Evolutionary conservation across 2,797 vertebrate genomes (phyloP).

Genomic region (Mallotus villosus): DNA sequence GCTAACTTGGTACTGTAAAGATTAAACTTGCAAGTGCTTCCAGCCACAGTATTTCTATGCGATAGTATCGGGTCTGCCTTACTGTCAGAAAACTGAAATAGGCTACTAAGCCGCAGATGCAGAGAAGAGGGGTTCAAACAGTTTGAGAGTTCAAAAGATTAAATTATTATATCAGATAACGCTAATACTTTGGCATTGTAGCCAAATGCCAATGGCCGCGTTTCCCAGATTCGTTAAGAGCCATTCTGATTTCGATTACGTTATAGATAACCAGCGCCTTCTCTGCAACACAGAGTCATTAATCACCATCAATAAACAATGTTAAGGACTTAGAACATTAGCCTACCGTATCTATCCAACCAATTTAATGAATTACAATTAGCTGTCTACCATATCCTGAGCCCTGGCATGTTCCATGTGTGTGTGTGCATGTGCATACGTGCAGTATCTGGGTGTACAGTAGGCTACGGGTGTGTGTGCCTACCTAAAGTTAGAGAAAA

Average conservation of each 20-base stretch:
- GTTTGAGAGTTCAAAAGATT: conserved; percentile 10
- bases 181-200: no score
- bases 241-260: conserved; percentile 56
- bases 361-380: conserved; percentile 36
- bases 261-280: conserved; percentile 47
- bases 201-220: no score
- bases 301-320: conserved; percentile 50
- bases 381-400: conserved; percentile 9
- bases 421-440: not conserved
- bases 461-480: not conserved
- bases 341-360: conserved; percentile 46
- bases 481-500: no score
- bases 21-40: conserved; percentile 8
- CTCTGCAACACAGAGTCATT: conserved; percentile 38
- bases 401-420: not conserved
- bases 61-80: not conserved
- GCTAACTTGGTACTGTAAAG: conserved; percentile 43
- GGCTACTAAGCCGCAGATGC: no score
- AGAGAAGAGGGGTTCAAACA: not conserved
- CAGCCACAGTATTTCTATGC: not conserved
- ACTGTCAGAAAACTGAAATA: no score
- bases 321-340: conserved; percentile 48
- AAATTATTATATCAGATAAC: not conserved
- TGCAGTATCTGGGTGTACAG: not conserved
- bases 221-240: no score